Evolutionary conservation across 2,888 invertebrate genomes (phyloP), one percentile per base, ranked within the genome.

Genomic region (Megalurothrips usitatus): DNA sequence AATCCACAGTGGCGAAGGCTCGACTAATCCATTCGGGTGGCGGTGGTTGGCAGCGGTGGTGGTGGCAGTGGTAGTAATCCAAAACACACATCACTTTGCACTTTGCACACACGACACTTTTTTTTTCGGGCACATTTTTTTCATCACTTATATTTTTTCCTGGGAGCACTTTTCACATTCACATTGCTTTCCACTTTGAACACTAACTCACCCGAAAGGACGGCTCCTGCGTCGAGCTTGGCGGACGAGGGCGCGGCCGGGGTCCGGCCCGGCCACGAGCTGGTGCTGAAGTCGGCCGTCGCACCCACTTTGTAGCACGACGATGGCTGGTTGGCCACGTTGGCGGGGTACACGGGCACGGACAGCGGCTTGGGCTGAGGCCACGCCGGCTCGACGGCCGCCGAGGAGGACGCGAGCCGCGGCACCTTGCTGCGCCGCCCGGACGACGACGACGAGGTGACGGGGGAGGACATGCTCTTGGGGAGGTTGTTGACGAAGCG

Each of bases 401-500:
- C 17, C 19, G 58, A 14, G 14, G 58, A 58, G 19, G 68, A 26
- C 68, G 68, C 23, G 26, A 75, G 68, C 9, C 68, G 23, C 26
- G 68, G 23, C 68, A 75, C 68, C 68, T 75, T 75, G 68, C 68
- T 75, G 68, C 68, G 68, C 68, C 68, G 23, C 11, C 68, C 68
- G 23, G 68, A 75, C 23, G 68, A 75, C 26, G 68, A 75, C 23
- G 68, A 75, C 68, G 68, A 11, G 23, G 68, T 26, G 23, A 75
- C 68, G 8, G 68, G 68, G 4, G 68, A 75, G 23, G 68, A 75
- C 68, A 75, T 79, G 68, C 90, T 89, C 82, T 90, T 90, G 84
- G 94, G 94, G 87, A 94, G 90, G 88, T 95, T 94, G 89, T 94
- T 95, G 84, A 94, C 92, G 87, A 94, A 94, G 79, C 94, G 94